Evolutionary conservation across 2,113 vertebrate genomes (phyloP), one percentile per base, ranked within the genome.

Genomic region (Paramisgurnus dabryanus): DNA sequence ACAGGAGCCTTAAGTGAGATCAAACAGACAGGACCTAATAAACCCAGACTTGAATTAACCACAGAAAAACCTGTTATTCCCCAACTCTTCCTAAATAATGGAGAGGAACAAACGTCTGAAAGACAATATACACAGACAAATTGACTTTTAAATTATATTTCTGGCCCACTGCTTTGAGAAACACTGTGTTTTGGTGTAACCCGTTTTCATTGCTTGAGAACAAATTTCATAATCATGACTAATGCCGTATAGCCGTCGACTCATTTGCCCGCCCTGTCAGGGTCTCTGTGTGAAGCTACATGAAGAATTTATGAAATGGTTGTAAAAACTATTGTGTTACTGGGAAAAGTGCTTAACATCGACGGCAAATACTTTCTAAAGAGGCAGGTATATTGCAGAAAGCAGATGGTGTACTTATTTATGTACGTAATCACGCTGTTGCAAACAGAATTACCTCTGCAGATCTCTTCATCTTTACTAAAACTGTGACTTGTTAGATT

Each of bases 41-140:
- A 89, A 90, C 84, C 86, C 78, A 84, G 88, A 86, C 83, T 79
- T 82, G 87, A 85, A 89, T 90, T 89, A 88, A 85, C 87, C 86
- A 87, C 85, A 90, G 40, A 71, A 85, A 83, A 85, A 80, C 78
- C 78, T 84, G 70, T 82, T 82, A 90, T 88, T 86, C 85, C 89
- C 78, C 80, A 84, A 72, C 83, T 70, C 85, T 85, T 70, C 61
- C 84, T 83, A 77, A 89, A 85, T 89, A 90, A 91, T 90, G 78
- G 86, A 89, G 86, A 84, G 79, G 82, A 75, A 83, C 86, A 81
- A 75, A 74, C 85, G 82, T 82, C 69, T 80, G 68, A 87, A 81
- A 60, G 18, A 65, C 49, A 84, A 88, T 82, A 82, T 86, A 88
- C 88, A 88, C 85, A 87, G 66, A 84, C 82, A 86, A 86, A 87